Percentiles rank a stretch among this genome's conserved stretches.
Conservation (phyloP, 2,888 invertebrate species). For the Lapara coniferarum region DNA sequence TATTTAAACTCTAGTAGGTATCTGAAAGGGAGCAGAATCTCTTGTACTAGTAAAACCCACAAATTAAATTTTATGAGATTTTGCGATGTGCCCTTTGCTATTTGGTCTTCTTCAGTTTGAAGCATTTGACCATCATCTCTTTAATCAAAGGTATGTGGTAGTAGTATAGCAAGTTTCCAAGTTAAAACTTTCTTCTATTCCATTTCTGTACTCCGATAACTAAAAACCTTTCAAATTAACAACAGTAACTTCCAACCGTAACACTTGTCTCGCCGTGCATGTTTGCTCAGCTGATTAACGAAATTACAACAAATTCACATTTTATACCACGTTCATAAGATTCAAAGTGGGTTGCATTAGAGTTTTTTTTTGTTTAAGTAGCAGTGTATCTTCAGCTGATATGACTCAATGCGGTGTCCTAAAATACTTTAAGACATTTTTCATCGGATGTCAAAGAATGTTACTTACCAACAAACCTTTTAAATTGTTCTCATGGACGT, state of each 20-base stretch:
- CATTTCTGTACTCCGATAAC: conserved; percentile 16
- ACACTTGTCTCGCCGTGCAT: conserved; percentile 18
- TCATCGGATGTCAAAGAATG: background rate
- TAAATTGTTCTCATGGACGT: too few relatives aligned
- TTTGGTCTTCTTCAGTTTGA: too few relatives aligned
- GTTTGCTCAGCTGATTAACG: conserved; percentile 27
- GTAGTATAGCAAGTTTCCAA: background rate
- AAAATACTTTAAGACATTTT: background rate
- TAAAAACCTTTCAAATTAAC: conserved; percentile 17
- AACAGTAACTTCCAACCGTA: conserved; percentile 11
- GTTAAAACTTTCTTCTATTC: background rate
- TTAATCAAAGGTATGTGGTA: background rate
- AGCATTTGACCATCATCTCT: too few relatives aligned
- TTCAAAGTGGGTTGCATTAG: conserved; percentile 20
- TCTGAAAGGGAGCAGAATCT: too few relatives aligned
- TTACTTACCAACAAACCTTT: background rate
- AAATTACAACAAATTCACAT: conserved; percentile 25
- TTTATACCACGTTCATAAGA: conserved; percentile 24
- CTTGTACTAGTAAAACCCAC: too few relatives aligned
- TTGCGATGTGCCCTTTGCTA: too few relatives aligned
- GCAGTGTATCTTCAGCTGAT: conserved; percentile 26
- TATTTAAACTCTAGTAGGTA: too few relatives aligned
- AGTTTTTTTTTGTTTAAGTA: conserved; percentile 12
- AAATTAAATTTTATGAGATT: too few relatives aligned
- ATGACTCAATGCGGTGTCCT: conserved; percentile 18